Evolutionary conservation across 2,797 vertebrate genomes (phyloP), one percentile per base, ranked within the genome.

Genomic region (Tragopan temminckii): DNA sequence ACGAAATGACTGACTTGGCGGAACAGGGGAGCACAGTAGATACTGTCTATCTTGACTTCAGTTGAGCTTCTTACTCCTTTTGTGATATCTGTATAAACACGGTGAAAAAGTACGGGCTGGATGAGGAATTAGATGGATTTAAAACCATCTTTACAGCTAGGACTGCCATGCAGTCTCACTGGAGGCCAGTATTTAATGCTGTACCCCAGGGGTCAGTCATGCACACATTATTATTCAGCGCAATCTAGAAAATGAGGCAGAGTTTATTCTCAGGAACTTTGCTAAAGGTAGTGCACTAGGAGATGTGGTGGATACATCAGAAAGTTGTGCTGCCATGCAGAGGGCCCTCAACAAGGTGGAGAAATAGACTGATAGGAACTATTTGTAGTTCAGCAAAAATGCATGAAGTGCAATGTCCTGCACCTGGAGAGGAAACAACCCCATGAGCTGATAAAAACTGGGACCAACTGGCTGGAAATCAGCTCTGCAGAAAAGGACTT

Each of bases 191-290:
- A 72, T 23, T 19, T 42, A 29, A 24, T 35, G n/a, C 29, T 5
- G 40, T 20, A 24, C 11, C 11, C 13, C 40, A 48, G 9, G 13
- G n/a, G 10, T 14, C 45, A 67, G 17, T 24, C 7, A 13, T 15
- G 8, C 42, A 14, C 38, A 4, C 24, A 63, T 0, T 70, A 31
- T 46, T 83, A 11, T 50, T 83, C 58, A 29, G 0, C 9, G 2
- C 25, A 21, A 14, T 53, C 23, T 36, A 67, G 13, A 18, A 38
- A 25, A 14, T 42, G n/a, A 50, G 4, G 3, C 20, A 57, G 43
- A 75, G 50, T 5, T 17, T 18, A 27, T 5, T 13, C 40, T 78
- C 8, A 31, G 33, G n/a, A n/a, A 27, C 12, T 33, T 12, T 63
- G 6, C 31, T 69, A 36, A 33, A 23, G 9, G 18, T 42, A 35